phyloP scores from a whole-genome alignment of 2,113 vertebrate species.

The Corythaeola cristata region DNA sequence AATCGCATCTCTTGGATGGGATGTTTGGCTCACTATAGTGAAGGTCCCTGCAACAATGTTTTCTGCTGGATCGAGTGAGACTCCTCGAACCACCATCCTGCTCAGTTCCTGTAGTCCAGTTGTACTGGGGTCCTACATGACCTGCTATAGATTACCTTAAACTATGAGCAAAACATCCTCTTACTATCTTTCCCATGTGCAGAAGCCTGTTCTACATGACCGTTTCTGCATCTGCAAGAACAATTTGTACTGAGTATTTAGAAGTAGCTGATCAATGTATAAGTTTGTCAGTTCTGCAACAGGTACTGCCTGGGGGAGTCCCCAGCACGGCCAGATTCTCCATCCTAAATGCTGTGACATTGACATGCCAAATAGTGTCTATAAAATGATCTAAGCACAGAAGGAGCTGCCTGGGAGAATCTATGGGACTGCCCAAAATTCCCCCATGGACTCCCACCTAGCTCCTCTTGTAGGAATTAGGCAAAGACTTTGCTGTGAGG shows the following conservation, averaged over 20 bases:
- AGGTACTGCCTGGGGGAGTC: not conserved
- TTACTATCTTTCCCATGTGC: not conserved
- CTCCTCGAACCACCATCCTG: not conserved
- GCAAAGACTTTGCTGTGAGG: not conserved
- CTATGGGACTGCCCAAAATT: not conserved
- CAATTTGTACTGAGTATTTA: not conserved
- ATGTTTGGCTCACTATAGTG: not conserved
- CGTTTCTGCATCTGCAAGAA: not conserved
- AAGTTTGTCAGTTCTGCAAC: not conserved
- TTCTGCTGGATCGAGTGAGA: not conserved
- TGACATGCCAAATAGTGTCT: not conserved
- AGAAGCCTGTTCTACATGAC: not conserved
- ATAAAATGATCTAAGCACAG: not conserved
- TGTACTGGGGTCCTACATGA: not conserved
- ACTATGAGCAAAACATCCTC: not conserved
- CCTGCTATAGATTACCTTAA: not conserved
- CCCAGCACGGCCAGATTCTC: not conserved
- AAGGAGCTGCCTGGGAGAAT: not conserved
- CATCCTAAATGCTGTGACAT: not conserved
- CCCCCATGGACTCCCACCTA: not conserved
- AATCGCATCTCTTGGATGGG: not conserved
- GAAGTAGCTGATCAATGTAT: not conserved
- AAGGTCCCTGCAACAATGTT: not conserved
- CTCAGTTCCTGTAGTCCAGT: not conserved
- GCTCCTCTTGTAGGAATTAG: not conserved